These are phyloP conservation scores for Cyprinodon brontotheroides DNA, from an alignment of 2,113 vertebrate species.

Conservation along the genomic window DNA sequence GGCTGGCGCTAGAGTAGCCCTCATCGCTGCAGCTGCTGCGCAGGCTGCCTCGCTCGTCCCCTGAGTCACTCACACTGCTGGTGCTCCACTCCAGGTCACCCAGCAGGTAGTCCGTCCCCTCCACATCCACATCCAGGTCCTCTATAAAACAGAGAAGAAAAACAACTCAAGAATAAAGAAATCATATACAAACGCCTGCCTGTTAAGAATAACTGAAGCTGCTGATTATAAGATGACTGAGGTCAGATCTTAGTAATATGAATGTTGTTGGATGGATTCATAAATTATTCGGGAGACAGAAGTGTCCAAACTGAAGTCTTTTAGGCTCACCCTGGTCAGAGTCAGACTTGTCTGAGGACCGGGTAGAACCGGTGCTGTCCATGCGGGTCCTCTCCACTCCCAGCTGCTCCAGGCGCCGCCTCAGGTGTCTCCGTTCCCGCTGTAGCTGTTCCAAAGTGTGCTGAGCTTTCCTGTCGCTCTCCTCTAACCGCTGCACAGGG, in stretches of 20 bases:
- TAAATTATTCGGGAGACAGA: background rate
- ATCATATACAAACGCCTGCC: too few species aligned
- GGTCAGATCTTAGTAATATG: too few species aligned
- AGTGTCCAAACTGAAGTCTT: background rate
- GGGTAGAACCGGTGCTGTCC: conserved; percentile 88
- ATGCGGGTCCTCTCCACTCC: conserved; percentile 88
- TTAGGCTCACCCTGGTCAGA: conserved; percentile 87
- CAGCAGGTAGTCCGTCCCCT: conserved; percentile 88
- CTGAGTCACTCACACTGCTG: conserved; percentile 91
- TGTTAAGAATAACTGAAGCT: too few species aligned
- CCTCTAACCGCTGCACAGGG: conserved; percentile 87
- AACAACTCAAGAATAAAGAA: too few species aligned
- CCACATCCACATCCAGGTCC: conserved; percentile 84
- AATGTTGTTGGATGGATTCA: background rate
- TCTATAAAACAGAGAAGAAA: conserved; percentile 75
- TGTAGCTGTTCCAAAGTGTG: conserved; percentile 94
- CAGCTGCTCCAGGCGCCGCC: conserved; percentile 91
- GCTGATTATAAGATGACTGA: too few species aligned
- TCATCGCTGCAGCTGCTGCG: conserved; percentile 93
- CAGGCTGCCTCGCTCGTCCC: conserved; percentile 88
- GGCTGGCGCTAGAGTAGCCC: conserved; percentile 89
- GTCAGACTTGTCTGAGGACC: conserved; percentile 88
- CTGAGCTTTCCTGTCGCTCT: conserved; percentile 86
- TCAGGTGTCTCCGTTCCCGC: conserved; percentile 90
- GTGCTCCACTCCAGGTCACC: conserved; percentile 92